These are phyloP conservation scores for Philhelius pedissequus DNA, from an alignment of 2,888 invertebrate species.

Conservation along the genomic window DNA sequence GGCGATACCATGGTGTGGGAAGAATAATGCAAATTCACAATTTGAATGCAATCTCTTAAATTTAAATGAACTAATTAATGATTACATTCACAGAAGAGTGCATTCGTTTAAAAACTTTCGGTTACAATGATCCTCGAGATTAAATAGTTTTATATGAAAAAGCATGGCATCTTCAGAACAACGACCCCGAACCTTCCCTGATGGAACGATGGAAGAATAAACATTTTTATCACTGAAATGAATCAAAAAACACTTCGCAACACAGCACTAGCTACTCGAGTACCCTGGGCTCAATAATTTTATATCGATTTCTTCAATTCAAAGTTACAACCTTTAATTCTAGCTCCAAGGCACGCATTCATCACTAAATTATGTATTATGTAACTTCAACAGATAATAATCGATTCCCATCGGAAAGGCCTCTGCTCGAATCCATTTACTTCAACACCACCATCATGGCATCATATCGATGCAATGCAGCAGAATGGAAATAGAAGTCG, in stretches of 20 bases:
- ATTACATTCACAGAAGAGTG: too few species aligned
- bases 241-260: not conserved
- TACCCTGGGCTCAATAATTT: not conserved
- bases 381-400: constrained; percentile 27
- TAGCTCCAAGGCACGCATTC: not conserved
- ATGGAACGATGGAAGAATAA: too few species aligned
- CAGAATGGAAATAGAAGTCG: not conserved
- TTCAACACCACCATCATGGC: not conserved
- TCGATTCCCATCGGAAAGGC: constrained; percentile 29
- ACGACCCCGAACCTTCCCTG: too few species aligned
- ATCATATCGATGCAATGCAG: not conserved
- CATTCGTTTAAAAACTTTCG: too few species aligned
- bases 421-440: not conserved
- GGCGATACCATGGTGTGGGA: too few species aligned
- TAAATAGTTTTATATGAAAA: too few species aligned
- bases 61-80: too few species aligned
- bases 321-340: not conserved
- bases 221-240: not conserved
- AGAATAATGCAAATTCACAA: too few species aligned
- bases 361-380: constrained; percentile 25
- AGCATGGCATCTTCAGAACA: too few species aligned
- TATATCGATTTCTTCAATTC: not conserved
- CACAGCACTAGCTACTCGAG: too few species aligned
- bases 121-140: too few species aligned
- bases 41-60: too few species aligned